These are phyloP conservation scores for Hipposideros larvatus DNA, from an alignment of 2,797 vertebrate species.

Conservation along the genomic window DNA sequence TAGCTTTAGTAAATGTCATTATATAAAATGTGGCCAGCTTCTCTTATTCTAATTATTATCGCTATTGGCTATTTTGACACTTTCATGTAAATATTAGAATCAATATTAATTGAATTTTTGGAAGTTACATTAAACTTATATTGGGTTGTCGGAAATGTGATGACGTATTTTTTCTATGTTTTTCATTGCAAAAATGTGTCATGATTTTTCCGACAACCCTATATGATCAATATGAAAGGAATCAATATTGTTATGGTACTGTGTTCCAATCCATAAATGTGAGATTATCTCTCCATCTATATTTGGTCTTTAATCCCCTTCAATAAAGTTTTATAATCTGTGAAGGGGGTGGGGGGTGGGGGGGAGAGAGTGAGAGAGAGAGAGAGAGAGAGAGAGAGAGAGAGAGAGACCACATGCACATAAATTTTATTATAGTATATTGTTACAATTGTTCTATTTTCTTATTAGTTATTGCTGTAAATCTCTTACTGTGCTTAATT, in stretches of 20 bases:
- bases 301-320: background rate
- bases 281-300: background rate
- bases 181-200: no score
- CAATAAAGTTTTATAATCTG: constrained; percentile 18
- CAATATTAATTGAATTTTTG: constrained; percentile 1
- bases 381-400: no score
- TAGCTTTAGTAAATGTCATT: background rate
- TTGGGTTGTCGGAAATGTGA: no score
- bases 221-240: background rate
- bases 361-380: no score
- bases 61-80: background rate
- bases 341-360: background rate
- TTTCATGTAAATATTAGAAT: background rate
- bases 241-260: background rate
- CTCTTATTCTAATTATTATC: constrained; percentile 1
- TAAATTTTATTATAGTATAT: background rate
- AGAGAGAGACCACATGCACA: background rate
- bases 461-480: background rate
- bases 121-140: constrained; percentile 9
- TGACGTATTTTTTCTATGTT: no score
- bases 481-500: no score
- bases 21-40: background rate
- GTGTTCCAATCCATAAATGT: background rate
- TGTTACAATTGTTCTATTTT: background rate
- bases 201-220: no score